These are phyloP conservation scores for Taurulus bubalis DNA, from an alignment of 2,113 vertebrate genomes.

Conservation along the genomic window DNA sequence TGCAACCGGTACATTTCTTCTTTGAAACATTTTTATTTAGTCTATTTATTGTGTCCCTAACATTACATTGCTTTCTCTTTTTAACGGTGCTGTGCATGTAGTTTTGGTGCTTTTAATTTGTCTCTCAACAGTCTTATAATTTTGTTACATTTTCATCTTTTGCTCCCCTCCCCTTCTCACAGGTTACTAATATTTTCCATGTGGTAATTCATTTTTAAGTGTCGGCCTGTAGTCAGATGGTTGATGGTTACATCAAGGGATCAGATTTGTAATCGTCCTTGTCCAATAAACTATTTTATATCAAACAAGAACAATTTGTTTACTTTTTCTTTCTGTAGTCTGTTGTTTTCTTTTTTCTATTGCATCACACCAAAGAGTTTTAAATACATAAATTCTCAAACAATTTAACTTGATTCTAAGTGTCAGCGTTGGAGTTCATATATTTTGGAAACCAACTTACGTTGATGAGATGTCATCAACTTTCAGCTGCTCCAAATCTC, in stretches of 20 bases:
- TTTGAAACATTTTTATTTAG: slow-evolving; percentile 15
- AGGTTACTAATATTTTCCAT: slow-evolving; percentile 68
- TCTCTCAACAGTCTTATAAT: slow-evolving; percentile 19
- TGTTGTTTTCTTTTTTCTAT: not conserved
- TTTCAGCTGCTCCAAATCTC: slow-evolving; percentile 10
- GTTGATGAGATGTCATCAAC: slow-evolving; percentile 39
- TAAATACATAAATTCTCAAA: slow-evolving; percentile 24
- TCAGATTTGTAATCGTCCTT: slow-evolving; percentile 73
- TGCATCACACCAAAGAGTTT: slow-evolving; percentile 37
- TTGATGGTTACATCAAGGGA: slow-evolving; percentile 59
- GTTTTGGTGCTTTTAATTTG: slow-evolving; percentile 7
- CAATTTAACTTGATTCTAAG: slow-evolving; percentile 21
- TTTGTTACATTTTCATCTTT: slow-evolving; percentile 43
- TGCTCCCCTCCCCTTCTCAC: not conserved
- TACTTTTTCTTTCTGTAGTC: slow-evolving; percentile 39
- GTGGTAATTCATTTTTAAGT: slow-evolving; percentile 52
- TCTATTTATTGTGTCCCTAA: slow-evolving; percentile 53
- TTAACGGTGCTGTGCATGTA: slow-evolving; percentile 45
- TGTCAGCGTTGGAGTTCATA: slow-evolving; percentile 29
- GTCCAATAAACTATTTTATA: slow-evolving; percentile 82
- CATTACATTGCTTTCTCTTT: slow-evolving; percentile 11
- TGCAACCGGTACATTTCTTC: not conserved
- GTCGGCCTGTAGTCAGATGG: slow-evolving; percentile 37
- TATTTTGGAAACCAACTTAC: slow-evolving; percentile 21
- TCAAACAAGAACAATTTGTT: slow-evolving; percentile 52